phyloP scores from a whole-genome alignment of 1,140 invertebrate genomes.

The Aphelinus certus region DNA sequence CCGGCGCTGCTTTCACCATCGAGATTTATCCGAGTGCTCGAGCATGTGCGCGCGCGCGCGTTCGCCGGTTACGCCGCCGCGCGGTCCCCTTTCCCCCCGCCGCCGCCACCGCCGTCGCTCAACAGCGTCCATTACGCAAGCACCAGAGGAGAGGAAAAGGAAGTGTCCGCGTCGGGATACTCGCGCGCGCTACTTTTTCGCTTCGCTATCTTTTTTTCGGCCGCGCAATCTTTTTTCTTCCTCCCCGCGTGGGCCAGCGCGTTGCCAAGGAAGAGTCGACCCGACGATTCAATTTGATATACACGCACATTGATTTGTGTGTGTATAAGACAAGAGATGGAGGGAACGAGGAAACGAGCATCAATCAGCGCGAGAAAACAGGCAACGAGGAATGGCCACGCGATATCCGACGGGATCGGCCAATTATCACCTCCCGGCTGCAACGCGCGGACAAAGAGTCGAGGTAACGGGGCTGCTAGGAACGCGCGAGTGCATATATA shows the following conservation, averaged over 20 bases:
- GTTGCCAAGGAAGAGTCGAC: no score
- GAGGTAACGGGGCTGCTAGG: no score
- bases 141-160: conserved; percentile 1
- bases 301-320: no score
- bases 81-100: no score
- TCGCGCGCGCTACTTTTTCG: background rate
- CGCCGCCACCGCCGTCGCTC: background rate
- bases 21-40: conserved; percentile 27
- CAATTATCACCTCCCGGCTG: background rate
- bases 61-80: background rate
- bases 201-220: background rate
- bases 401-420: background rate
- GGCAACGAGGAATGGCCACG: no score
- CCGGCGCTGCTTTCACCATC: conserved; percentile 4
- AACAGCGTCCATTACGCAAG: conserved; percentile 23
- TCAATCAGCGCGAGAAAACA: no score
- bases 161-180: background rate
- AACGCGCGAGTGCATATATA: no score
- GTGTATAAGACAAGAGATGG: no score
- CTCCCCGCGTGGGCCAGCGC: background rate
- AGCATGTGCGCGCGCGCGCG: background rate
- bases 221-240: background rate
- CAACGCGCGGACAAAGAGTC: no score
- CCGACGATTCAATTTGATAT: no score
- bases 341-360: no score